Percentiles rank a stretch among this genome's conserved stretches.
These are phyloP conservation scores for Rynchops niger DNA, from an alignment of 2,113 vertebrate species.

Conservation along the genomic window DNA sequence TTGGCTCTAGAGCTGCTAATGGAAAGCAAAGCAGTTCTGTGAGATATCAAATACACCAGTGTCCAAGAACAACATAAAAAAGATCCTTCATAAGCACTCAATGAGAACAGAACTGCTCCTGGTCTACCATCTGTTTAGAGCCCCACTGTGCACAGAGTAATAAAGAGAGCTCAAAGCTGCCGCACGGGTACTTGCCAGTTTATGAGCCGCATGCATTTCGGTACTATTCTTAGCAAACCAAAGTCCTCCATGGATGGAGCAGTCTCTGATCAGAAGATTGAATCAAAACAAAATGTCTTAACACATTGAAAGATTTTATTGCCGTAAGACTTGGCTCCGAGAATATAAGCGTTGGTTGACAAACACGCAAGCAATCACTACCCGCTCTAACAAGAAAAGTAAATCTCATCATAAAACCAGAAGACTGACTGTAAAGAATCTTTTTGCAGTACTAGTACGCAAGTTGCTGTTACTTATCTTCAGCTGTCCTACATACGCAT, in stretches of 20 bases:
- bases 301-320: neutral
- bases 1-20: neutral
- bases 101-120: neutral
- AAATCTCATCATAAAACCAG: neutral
- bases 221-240: neutral
- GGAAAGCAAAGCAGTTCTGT: neutral
- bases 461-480: neutral
- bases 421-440: rapidly evolving
- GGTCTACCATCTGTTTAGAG: neutral
- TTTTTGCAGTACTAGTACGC: rapidly evolving
- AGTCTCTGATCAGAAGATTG: neutral
- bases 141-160: neutral
- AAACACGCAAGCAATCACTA: rapidly evolving
- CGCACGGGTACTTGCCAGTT: neutral
- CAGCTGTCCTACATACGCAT: rapidly evolving
- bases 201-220: rapidly evolving
- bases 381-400: neutral
- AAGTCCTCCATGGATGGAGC: neutral
- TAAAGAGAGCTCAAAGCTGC: neutral
- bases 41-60: neutral
- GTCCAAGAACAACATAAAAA: neutral
- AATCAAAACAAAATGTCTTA: neutral
- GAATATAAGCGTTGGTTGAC: neutral
- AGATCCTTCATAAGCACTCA: neutral
- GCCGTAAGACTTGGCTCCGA: neutral